Evolutionary conservation across 2,888 invertebrate species (phyloP).

Genomic region (Cephus runcator): DNA sequence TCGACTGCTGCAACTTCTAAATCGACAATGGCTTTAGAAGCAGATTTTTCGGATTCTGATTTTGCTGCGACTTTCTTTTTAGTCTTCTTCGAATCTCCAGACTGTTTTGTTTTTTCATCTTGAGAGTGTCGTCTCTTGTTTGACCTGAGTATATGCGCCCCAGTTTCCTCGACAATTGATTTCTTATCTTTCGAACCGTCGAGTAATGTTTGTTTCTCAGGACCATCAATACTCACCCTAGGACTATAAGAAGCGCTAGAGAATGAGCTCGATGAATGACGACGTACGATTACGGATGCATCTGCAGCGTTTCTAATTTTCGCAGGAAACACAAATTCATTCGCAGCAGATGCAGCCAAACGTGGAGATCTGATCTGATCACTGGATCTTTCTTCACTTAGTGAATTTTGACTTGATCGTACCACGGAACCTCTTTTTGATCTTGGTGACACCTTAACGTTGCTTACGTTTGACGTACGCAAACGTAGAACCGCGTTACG

Average conservation of each 20-base stretch:
- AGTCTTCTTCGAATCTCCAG: conserved; percentile 34
- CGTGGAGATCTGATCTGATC: conserved; percentile 45
- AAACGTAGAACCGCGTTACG: conserved; percentile 71
- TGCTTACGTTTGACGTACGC: conserved; percentile 66
- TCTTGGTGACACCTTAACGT: conserved; percentile 68
- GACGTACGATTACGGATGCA: conserved; percentile 82
- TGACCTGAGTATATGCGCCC: conserved; percentile 38
- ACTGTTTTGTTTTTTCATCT: conserved; percentile 37
- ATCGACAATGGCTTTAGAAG: conserved; percentile 13
- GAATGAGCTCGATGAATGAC: conserved; percentile 86
- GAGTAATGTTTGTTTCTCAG: conserved; percentile 26
- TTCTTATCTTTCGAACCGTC: conserved; percentile 21
- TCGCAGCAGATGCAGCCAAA: conserved; percentile 32
- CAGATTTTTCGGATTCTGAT: conserved; percentile 19
- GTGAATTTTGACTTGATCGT: conserved; percentile 13
- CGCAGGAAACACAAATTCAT: conserved; percentile 55
- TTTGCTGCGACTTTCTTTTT: conserved; percentile 34
- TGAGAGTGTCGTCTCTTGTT: conserved; percentile 46
- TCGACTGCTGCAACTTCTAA: conserved; percentile 10
- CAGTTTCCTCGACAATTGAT: conserved; percentile 39
- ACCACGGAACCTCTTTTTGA: conserved; percentile 63
- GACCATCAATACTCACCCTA: conserved; percentile 66
- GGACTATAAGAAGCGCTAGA: conserved; percentile 78
- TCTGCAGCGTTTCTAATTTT: conserved; percentile 71
- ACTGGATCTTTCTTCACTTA: conserved; percentile 33